phyloP scores from a whole-genome alignment of 2,888 invertebrate species.

The Dicranocentrus wangi region DNA sequence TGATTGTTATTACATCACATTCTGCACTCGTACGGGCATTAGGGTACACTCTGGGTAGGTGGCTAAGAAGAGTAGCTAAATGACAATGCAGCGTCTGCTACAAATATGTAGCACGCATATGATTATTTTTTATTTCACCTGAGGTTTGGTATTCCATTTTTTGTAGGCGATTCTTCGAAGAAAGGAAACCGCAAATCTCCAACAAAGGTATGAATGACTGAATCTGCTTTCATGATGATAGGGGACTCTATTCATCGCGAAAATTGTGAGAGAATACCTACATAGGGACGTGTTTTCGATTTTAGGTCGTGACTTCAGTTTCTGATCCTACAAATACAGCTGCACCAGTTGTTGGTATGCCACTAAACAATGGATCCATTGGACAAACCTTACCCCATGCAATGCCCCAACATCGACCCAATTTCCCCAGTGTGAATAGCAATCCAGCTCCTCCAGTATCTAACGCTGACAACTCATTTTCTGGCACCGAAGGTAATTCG shows the following conservation, averaged over 20 bases:
- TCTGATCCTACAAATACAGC: slow-evolving; percentile 15
- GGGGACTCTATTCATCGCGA: not conserved
- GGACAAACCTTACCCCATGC: slow-evolving; percentile 49
- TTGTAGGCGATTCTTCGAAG: slow-evolving; percentile 71
- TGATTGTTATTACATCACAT: slow-evolving; percentile 64
- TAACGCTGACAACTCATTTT: slow-evolving; percentile 59
- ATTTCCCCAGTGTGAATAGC: slow-evolving; percentile 60
- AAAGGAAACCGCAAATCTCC: slow-evolving; percentile 72
- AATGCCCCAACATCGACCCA: slow-evolving; percentile 32
- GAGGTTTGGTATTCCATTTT: slow-evolving; percentile 43
- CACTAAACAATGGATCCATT: slow-evolving; percentile 66
- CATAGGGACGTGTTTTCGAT: slow-evolving; percentile 23
- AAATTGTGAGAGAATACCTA: not conserved
- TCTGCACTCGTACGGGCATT: slow-evolving; percentile 66
- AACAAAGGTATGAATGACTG: slow-evolving; percentile 70
- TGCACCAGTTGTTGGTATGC: slow-evolving; percentile 31
- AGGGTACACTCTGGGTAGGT: slow-evolving; percentile 20
- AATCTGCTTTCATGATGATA: not conserved
- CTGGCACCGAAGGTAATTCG: slow-evolving; percentile 58
- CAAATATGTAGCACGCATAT: no score
- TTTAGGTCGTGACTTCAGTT: slow-evolving; percentile 59
- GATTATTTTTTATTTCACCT: slow-evolving; percentile 1
- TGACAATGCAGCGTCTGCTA: not conserved
- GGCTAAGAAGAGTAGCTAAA: not conserved
- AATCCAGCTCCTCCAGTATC: slow-evolving; percentile 50